Base-by-base conservation (phyloP, 2,888 invertebrate genomes). In the Tinea trinotella region DNA sequence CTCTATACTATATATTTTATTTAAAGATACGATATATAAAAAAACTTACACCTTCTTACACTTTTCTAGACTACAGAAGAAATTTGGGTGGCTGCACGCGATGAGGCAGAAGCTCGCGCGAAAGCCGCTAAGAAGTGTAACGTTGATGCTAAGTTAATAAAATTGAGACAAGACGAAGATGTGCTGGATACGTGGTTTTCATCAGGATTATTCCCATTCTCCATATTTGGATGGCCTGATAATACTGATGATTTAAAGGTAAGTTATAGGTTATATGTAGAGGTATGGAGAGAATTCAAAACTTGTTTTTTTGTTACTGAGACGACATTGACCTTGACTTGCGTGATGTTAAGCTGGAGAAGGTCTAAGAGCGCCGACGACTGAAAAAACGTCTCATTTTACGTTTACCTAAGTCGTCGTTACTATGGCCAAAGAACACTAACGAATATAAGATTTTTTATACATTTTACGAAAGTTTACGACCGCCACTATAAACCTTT, bases 121-220 rank as follows among this genome's bases (percentile, higher is more conserved):
- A 97, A 96, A 70, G 99, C 98, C 0, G 89, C 91, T 0, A 76
- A 87, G 15, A 91, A 90, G 65, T 94, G 93, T 66, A 78, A 81
- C 7, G 87, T 90, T 2, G 74, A 87, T 0, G 66, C 86, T 0
- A 76, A 88, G 1, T 68, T 77, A 18, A 79, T 90, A 36, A 78
- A 88, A 60, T 76, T 94, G 7, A 72, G 83, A 52, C 91, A 94
- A 73, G 99, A 99, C 71, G 95, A 96, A 44, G 99, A 99, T 82
- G 99, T 99, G 0, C 81, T 99, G 57, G 99, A 99, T 72, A 99
- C 99, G 0, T 99, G 99, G 99, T 99, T 99, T 86, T 98, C 98
- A 0, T 95, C 99, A 0, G 98, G 93, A 0, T 87, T 99, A 40
- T 97, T 98, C 74, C 97, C 99, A 0, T 99, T 99, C 82, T 94